Conservation (phyloP, 2,113 vertebrate species). For the Aleadryas rufinucha region DNA sequence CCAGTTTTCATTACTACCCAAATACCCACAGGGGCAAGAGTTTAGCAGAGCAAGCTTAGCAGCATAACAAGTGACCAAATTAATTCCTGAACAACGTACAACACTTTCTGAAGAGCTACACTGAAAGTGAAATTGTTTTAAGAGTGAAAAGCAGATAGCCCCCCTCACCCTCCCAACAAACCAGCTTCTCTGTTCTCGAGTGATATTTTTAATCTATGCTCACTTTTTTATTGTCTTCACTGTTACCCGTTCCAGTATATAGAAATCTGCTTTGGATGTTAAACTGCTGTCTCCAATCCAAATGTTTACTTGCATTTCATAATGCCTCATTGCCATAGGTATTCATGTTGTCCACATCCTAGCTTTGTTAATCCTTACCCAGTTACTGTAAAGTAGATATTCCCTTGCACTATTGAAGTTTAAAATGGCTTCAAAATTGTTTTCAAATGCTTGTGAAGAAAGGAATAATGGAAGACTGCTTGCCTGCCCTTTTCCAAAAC, state of each 20-base stretch:
- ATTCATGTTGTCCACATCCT: not conserved
- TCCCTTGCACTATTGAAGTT: not conserved
- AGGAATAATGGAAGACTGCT: not conserved
- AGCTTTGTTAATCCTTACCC: not conserved
- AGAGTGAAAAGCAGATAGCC: not conserved
- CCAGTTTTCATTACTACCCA: not conserved
- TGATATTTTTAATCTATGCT: not conserved
- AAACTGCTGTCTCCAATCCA: not conserved
- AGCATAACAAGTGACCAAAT: not conserved
- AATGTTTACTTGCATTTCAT: not conserved
- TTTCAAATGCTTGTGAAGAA: not conserved
- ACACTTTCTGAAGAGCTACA: not conserved
- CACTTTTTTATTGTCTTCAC: not conserved
- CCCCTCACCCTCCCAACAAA: rapidly evolving
- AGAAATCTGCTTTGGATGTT: not conserved
- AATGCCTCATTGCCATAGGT: not conserved
- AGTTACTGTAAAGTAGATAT: not conserved
- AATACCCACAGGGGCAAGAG: not conserved
- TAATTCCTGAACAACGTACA: not conserved
- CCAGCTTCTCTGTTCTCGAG: not conserved
- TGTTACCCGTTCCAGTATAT: not conserved
- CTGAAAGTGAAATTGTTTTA: not conserved
- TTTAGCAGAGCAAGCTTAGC: not conserved
- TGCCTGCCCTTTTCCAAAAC: not conserved
- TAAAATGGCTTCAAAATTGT: not conserved